phyloP scores from a whole-genome alignment of 2,113 vertebrate genomes.

The Ochotona princeps region DNA sequence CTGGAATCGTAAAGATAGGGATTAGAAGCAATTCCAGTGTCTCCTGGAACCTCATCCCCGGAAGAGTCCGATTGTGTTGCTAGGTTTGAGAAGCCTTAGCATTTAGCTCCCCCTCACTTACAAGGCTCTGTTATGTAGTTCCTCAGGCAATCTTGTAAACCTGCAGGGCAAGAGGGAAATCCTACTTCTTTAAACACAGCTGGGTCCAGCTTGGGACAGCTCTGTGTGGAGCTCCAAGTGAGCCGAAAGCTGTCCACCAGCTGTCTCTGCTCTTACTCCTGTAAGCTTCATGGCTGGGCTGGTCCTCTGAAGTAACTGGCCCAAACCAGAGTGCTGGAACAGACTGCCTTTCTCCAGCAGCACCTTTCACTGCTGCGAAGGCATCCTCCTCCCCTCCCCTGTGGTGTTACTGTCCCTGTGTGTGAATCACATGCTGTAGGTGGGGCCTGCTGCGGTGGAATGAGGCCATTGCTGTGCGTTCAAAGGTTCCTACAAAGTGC shows the following conservation, averaged over 20 bases:
- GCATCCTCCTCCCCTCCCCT: background rate
- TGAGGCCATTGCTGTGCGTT: background rate
- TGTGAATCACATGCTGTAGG: background rate
- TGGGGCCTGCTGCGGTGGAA: background rate
- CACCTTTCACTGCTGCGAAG: background rate
- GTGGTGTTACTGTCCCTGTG: too few relatives aligned
- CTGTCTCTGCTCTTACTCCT: background rate
- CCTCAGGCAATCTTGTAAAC: background rate
- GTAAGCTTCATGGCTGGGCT: background rate
- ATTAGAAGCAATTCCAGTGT: background rate
- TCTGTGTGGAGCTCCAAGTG: background rate
- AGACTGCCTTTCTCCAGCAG: background rate
- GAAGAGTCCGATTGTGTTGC: background rate
- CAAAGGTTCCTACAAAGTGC: too few relatives aligned
- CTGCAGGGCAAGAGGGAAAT: fast-evolving
- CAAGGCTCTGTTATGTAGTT: background rate
- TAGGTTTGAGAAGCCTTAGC: background rate
- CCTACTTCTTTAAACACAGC: fast-evolving
- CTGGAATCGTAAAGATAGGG: background rate
- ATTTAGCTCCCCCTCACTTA: too few relatives aligned
- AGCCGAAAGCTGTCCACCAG: background rate
- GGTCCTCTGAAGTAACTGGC: background rate
- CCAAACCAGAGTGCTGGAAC: background rate
- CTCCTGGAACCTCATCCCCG: background rate
- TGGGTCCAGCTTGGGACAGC: background rate